Evolutionary conservation across 2,113 vertebrate genomes (phyloP), one percentile per base, ranked within the genome.

Genomic region (Ammodytes dubius): DNA sequence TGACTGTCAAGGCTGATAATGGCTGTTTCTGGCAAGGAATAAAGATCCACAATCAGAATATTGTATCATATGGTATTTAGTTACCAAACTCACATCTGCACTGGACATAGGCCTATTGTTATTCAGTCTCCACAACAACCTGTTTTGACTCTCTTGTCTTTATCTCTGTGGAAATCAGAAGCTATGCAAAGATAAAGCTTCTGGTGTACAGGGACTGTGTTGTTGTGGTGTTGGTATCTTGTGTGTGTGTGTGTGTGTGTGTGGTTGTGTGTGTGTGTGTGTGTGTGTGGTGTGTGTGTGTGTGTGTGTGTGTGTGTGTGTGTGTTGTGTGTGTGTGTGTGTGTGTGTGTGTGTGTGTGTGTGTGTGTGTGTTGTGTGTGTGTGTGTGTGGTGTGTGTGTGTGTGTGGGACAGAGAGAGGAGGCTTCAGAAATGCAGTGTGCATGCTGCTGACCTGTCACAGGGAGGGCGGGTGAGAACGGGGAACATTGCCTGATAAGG

Each of bases 401-500:
- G 56, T 65, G 70, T 72, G 79, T 70, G 72, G 7, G 50, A n/a
- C 13, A n/a, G n/a, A 14, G 39, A 37, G 39, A 14, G 17, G 2
- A 52, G 42, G 61, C 46, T 57, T 69, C 19, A 72, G 40, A 76
- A 60, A 57, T 81, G 87, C 61, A 74, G 84, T 76, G 77, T 88
- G 72, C 70, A 70, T 75, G 82, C 83, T 88, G 84, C 83, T 88
- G 84, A 87, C 73, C 79, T 86, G 82, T 84, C 76, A 84, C 66
- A 15, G 49, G 19, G 27, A n/a, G 52, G 35, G n/a, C 59, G 69
- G 49, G 78, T 64, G 77, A 76, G 73, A 88, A 88, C 70, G 27
- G 42, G 70, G 69, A 87, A 83, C 83, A 91, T 90, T 87, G 79
- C 86, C 88, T 87, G 87, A 89, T 89, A 89, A 91, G 87, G 90